phyloP scores from a whole-genome alignment of 2,888 invertebrate species.

The Fragum fragum region DNA sequence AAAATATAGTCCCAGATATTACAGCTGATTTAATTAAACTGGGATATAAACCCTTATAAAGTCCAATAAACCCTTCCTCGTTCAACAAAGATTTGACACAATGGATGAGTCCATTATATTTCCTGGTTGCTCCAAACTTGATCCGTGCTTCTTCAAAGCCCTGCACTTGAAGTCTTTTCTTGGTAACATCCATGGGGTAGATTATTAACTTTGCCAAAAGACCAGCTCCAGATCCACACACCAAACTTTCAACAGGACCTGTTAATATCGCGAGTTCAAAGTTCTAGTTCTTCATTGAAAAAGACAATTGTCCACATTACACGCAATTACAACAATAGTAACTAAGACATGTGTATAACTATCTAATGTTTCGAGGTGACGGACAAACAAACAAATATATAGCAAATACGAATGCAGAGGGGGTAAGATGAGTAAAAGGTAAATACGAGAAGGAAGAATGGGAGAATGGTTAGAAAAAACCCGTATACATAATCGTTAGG shows the following conservation, averaged over 20 bases:
- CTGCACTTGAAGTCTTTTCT: slow-evolving; percentile 86
- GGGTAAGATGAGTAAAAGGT: too few relatives aligned
- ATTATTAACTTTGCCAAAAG: slow-evolving; percentile 82
- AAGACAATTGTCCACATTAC: too few relatives aligned
- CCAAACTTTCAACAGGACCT: slow-evolving; percentile 79
- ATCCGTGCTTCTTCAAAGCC: slow-evolving; percentile 85
- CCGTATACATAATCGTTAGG: too few relatives aligned
- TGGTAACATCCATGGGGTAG: slow-evolving; percentile 86
- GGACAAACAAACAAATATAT: too few relatives aligned
- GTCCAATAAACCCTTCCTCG: slow-evolving; percentile 83
- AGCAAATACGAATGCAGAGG: too few relatives aligned
- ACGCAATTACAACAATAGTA: too few relatives aligned
- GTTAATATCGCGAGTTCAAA: too few relatives aligned
- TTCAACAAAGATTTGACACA: slow-evolving; percentile 72
- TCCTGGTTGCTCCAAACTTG: slow-evolving; percentile 79
- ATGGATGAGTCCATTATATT: slow-evolving; percentile 81
- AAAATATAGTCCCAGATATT: slow-evolving; percentile 95
- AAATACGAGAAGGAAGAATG: too few relatives aligned
- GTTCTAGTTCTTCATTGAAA: too few relatives aligned
- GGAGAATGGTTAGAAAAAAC: too few relatives aligned
- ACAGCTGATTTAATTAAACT: slow-evolving; percentile 95
- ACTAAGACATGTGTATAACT: too few relatives aligned
- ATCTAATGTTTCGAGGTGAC: too few relatives aligned
- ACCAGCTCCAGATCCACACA: slow-evolving; percentile 86
- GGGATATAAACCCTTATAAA: slow-evolving; percentile 90